phyloP scores from a whole-genome alignment of 1,140 invertebrate species.

The Paraescarpia echinospica region DNA sequence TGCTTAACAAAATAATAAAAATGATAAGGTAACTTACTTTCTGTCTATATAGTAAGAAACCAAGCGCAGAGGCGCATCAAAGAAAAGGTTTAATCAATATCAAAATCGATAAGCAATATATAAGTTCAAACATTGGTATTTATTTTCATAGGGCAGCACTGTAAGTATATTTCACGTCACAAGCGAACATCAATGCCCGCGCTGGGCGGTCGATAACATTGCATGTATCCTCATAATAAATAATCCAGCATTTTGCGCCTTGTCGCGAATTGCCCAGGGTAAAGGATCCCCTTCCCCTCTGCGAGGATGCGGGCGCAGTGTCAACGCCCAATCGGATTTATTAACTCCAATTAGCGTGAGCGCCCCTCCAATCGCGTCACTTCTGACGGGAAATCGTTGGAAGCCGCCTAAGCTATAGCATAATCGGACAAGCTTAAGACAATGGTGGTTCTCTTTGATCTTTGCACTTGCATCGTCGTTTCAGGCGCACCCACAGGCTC shows the following conservation, averaged over 20 bases:
- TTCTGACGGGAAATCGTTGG: neutral
- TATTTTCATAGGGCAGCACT: no score
- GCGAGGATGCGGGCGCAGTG: neutral
- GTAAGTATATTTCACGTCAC: no score
- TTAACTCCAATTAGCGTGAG: neutral
- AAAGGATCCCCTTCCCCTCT: neutral
- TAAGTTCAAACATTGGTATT: no score
- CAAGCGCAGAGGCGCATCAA: no score
- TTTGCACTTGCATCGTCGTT: neutral
- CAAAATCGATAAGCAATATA: no score
- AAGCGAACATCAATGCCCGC: no score
- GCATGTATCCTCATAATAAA: neutral
- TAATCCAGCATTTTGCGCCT: neutral
- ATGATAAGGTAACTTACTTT: no score
- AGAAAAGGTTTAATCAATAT: no score
- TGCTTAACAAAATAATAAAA: no score
- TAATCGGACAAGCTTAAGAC: conserved; percentile 1
- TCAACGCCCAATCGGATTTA: neutral
- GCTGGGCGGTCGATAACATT: neutral
- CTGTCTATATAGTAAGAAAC: no score
- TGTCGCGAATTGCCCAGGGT: neutral
- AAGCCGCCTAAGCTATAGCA: neutral
- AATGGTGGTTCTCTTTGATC: neutral
- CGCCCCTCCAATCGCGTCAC: neutral
- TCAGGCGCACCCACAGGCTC: neutral